phyloP scores from a whole-genome alignment of 2,113 vertebrate genomes.

The Neopipo cinnamomea region DNA sequence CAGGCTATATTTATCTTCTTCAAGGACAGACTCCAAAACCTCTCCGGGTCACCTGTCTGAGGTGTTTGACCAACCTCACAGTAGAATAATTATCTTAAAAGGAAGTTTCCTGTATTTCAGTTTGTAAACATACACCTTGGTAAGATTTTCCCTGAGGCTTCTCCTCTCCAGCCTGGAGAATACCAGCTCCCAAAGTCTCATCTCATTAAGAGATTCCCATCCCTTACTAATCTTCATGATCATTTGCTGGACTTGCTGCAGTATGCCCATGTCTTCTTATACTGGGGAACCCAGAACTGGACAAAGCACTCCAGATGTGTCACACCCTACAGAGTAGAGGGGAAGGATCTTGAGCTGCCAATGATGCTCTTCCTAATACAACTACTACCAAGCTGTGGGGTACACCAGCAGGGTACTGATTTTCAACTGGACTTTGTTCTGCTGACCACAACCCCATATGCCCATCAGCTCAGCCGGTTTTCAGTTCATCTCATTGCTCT shows the following conservation, averaged over 20 bases:
- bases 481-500: not conserved
- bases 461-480: not conserved
- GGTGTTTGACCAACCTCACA: not conserved
- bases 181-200: not conserved
- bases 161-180: not conserved
- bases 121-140: not conserved
- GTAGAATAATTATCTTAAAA: not conserved
- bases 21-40: not conserved
- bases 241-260: not conserved
- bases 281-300: not conserved
- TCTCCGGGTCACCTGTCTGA: not conserved
- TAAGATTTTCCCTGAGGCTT: not conserved
- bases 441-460: not conserved
- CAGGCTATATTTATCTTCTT: not conserved
- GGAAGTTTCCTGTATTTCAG: not conserved
- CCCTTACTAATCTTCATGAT: not conserved
- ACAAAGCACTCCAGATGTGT: not conserved
- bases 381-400: not conserved
- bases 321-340: rapidly evolving
- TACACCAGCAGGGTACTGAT: not conserved
- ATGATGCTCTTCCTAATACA: not conserved
- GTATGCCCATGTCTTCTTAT: not conserved
- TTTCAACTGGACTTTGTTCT: not conserved
- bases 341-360: not conserved
- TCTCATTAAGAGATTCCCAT: not conserved